These are phyloP conservation scores for Syrrhaptes paradoxus DNA, from an alignment of 2,113 vertebrate genomes.

Conservation along the genomic window DNA sequence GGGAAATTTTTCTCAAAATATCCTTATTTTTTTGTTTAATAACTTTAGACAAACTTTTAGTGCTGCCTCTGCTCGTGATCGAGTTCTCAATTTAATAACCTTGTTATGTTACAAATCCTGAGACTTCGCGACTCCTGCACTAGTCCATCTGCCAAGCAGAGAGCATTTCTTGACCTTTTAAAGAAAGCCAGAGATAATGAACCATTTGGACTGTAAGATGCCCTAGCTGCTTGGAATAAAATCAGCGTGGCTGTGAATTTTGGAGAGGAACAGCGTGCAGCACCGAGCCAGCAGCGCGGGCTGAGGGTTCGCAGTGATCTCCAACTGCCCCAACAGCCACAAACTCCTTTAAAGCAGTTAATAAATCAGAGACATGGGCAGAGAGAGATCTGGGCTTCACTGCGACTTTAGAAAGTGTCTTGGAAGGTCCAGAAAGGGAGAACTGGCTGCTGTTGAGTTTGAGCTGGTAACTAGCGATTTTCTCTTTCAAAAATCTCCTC, in stretches of 20 bases:
- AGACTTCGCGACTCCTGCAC: not conserved
- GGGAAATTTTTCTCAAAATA: not conserved
- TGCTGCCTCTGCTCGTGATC: not conserved
- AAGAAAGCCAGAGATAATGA: constrained; percentile 54
- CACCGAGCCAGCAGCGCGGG: not conserved
- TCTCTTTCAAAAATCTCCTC: not conserved
- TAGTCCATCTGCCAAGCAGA: constrained; percentile 7
- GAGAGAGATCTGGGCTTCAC: not conserved
- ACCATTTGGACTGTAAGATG: not conserved
- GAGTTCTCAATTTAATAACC: not conserved
- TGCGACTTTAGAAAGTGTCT: not conserved
- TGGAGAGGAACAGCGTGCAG: constrained; percentile 4
- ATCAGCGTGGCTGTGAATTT: constrained; percentile 26
- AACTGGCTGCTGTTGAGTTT: not conserved
- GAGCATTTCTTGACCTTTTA: constrained; percentile 61
- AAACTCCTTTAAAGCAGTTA: constrained; percentile 8
- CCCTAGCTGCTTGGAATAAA: constrained; percentile 36
- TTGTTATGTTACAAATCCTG: not conserved
- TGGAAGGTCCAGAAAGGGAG: not conserved
- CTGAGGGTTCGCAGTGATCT: not conserved
- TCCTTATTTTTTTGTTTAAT: not conserved
- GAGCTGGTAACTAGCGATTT: not conserved
- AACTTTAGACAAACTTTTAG: not conserved
- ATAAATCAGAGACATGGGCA: constrained; percentile 33
- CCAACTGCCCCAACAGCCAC: not conserved